phyloP scores from a whole-genome alignment of 2,113 vertebrate species.

The Paraplagusia blochii region DNA sequence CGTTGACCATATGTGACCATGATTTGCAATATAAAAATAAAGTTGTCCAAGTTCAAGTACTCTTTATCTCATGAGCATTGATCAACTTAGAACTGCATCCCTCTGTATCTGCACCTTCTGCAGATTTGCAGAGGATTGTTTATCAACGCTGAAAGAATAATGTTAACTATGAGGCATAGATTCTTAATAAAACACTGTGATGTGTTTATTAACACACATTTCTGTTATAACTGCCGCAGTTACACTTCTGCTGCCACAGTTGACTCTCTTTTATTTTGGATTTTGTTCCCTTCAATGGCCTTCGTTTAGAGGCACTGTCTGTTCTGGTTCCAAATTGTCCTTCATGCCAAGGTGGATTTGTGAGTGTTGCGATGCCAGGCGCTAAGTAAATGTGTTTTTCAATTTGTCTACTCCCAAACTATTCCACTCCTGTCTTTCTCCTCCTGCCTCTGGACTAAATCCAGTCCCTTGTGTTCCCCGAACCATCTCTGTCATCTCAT shows the following conservation, averaged over 20 bases:
- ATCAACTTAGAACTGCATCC: too few relatives aligned
- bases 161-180: too few relatives aligned
- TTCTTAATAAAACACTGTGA: neutral
- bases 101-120: too few relatives aligned
- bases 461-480: conserved; percentile 67
- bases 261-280: conserved; percentile 38
- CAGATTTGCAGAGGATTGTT: too few relatives aligned
- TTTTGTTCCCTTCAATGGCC: conserved; percentile 64
- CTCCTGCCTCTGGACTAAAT: conserved; percentile 56
- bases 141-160: too few relatives aligned
- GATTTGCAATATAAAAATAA: too few relatives aligned
- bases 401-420: conserved; percentile 67
- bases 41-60: too few relatives aligned
- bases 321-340: conserved; percentile 84
- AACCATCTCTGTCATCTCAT: conserved; percentile 66
- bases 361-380: conserved; percentile 78
- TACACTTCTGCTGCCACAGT: conserved; percentile 18
- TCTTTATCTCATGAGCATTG: too few relatives aligned
- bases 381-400: conserved; percentile 87
- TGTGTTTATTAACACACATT: neutral
- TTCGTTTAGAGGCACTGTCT: conserved; percentile 75
- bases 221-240: conserved; percentile 5
- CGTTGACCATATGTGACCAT: too few relatives aligned
- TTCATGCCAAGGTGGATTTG: conserved; percentile 86
- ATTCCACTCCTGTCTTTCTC: conserved; percentile 49